These are phyloP conservation scores for Diachasma alloeum DNA, from an alignment of 1,140 invertebrate genomes.

Conservation along the genomic window DNA sequence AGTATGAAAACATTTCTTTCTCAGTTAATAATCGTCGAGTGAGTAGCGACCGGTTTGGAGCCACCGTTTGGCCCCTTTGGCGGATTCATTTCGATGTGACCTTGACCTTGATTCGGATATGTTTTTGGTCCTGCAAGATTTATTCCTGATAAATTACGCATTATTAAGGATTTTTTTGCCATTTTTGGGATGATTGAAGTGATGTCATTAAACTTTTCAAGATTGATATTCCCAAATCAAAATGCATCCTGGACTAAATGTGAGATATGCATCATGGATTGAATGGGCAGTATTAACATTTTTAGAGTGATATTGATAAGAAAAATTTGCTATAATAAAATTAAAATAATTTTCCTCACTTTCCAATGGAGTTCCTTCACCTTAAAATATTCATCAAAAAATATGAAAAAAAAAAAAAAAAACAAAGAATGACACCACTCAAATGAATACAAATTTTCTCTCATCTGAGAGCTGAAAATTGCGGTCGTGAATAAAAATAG, in stretches of 20 bases:
- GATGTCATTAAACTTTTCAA: too few species aligned
- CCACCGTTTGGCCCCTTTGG: slow-evolving; percentile 1
- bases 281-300: not conserved
- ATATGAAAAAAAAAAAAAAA: not conserved
- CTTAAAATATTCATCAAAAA: not conserved
- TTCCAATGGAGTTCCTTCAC: not conserved
- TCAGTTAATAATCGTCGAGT: not conserved
- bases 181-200: not conserved
- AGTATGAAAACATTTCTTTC: slow-evolving; percentile 6
- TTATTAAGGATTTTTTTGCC: not conserved
- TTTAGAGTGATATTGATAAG: not conserved
- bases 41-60: not conserved
- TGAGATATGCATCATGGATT: too few species aligned
- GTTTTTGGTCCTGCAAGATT: not conserved
- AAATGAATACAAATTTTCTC: not conserved
- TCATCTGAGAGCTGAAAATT: not conserved
- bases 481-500: slow-evolving; percentile 14
- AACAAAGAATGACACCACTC: not conserved
- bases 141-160: not conserved
- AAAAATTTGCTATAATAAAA: not conserved
- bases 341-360: not conserved
- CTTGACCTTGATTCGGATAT: not conserved
- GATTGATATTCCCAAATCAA: too few species aligned
- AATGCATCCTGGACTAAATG: too few species aligned
- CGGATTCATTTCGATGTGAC: not conserved